Conservation (phyloP, 1,140 invertebrate species). For the Saxidomus purpurata region DNA sequence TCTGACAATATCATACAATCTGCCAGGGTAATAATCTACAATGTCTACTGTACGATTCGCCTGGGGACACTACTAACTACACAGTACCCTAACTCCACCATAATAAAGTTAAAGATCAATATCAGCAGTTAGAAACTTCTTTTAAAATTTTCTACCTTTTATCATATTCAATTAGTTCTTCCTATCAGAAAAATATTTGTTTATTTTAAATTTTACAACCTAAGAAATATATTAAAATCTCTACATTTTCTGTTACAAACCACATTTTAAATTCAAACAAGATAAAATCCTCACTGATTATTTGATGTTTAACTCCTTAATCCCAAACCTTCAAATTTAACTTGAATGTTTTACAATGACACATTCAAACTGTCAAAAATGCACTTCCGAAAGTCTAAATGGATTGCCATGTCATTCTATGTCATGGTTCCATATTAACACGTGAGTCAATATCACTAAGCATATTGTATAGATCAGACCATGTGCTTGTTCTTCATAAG, state of each 20-base stretch:
- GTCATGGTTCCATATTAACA: background rate
- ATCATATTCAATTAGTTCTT: too few species aligned
- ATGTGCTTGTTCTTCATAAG: background rate
- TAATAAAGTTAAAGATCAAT: too few species aligned
- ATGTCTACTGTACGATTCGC: background rate
- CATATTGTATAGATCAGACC: background rate
- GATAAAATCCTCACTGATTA: background rate
- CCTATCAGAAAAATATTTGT: too few species aligned
- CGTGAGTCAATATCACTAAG: conserved; percentile 11
- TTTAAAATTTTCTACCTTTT: too few species aligned
- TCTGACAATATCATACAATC: conserved; percentile 20
- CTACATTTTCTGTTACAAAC: too few species aligned
- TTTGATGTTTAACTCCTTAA: background rate
- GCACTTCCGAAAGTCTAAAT: background rate
- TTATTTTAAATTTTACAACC: too few species aligned
- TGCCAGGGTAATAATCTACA: background rate
- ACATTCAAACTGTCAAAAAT: background rate
- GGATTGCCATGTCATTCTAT: background rate
- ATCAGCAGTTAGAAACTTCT: too few species aligned
- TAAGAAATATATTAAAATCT: too few species aligned
- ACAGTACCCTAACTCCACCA: too few species aligned
- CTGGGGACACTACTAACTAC: background rate
- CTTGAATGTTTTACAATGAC: too few species aligned
- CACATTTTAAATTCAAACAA: too few species aligned
- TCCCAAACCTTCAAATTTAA: too few species aligned